phyloP scores from a whole-genome alignment of 2,797 vertebrate species.

The Epinephelus coioides region DNA sequence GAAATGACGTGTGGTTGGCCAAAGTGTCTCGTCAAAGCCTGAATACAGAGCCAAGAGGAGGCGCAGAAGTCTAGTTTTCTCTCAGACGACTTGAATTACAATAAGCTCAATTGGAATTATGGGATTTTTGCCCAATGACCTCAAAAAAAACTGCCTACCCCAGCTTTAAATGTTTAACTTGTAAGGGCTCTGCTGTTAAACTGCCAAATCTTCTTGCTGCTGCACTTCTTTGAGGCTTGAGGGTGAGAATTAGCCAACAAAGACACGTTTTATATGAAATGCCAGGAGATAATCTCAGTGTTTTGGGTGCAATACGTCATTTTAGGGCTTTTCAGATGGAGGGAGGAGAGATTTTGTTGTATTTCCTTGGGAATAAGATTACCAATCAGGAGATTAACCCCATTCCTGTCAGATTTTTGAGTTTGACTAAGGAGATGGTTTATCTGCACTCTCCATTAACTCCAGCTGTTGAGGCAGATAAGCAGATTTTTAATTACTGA shows the following conservation, averaged over 20 bases:
- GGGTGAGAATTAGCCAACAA: neutral
- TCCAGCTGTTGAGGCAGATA: constrained; percentile 39
- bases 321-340: neutral
- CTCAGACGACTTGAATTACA: too few relatives aligned
- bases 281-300: constrained; percentile 29
- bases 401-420: constrained; percentile 6
- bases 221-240: constrained; percentile 1
- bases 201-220: constrained; percentile 23
- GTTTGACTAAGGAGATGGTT: neutral
- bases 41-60: too few relatives aligned
- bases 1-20: too few relatives aligned
- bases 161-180: too few relatives aligned
- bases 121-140: too few relatives aligned
- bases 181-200: neutral
- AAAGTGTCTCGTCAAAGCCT: too few relatives aligned
- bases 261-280: neutral
- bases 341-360: constrained; percentile 8
- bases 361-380: constrained; percentile 40
- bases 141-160: too few relatives aligned
- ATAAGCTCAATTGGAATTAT: too few relatives aligned
- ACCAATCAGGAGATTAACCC: constrained; percentile 35
- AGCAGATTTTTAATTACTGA: constrained; percentile 30
- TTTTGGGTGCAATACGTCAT: constrained; percentile 12
- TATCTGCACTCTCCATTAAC: constrained; percentile 1
- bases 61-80: too few relatives aligned